These are phyloP conservation scores for Omphaloscelis lunosa DNA, from an alignment of 2,888 invertebrate species.

Conservation along the genomic window DNA sequence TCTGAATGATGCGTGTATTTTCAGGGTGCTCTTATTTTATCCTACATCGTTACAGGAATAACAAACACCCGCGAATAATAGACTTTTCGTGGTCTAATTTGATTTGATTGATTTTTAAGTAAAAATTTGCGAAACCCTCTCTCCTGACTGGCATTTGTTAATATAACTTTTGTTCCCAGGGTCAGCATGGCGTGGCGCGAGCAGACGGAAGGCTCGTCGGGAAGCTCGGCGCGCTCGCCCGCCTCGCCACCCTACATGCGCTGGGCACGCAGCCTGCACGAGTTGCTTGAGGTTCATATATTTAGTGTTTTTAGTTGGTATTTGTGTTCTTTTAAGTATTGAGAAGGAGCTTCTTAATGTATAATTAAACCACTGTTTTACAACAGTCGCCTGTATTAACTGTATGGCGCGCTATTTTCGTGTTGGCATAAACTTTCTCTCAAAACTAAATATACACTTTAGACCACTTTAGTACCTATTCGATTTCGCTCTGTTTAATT, in stretches of 20 bases:
- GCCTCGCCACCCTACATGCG: constrained; percentile 93
- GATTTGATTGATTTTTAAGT: neutral
- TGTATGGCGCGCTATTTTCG: neutral
- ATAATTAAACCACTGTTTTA: neutral
- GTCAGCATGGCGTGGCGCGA: constrained; percentile 86
- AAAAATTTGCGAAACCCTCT: neutral
- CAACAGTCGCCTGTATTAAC: neutral
- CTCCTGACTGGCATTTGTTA: neutral
- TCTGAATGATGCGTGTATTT: neutral
- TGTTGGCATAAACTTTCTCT: neutral
- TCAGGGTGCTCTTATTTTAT: neutral
- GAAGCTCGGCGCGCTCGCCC: constrained; percentile 88
- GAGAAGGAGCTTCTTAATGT: neutral
- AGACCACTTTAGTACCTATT: too few species aligned
- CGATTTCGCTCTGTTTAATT: too few species aligned
- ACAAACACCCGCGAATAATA: neutral
- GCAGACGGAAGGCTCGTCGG: constrained; percentile 89
- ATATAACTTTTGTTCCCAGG: constrained; percentile 60
- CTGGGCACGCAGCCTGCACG: constrained; percentile 96
- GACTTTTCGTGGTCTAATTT: neutral
- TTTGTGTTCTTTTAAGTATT: neutral
- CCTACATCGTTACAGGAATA: neutral
- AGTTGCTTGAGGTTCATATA: constrained; percentile 92
- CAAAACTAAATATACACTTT: too few species aligned
- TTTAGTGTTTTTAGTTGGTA: neutral